phyloP scores from a whole-genome alignment of 2,113 vertebrate species.

The Stegostoma tigrinum region DNA sequence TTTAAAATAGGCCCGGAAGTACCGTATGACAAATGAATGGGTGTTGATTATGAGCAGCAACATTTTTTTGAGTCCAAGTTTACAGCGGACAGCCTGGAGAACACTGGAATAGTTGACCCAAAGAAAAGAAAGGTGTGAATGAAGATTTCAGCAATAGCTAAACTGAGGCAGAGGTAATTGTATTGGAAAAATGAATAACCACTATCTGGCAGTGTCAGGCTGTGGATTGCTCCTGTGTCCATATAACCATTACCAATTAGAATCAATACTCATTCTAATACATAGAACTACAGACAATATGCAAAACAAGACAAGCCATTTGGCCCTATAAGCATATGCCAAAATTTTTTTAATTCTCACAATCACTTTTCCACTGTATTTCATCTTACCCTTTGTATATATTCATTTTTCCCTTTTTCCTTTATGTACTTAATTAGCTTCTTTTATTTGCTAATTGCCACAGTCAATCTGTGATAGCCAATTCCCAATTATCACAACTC shows the following conservation, averaged over 20 bases:
- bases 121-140: neutral
- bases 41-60: neutral
- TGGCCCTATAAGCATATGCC: neutral
- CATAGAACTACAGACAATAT: neutral
- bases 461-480: no score
- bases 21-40: neutral
- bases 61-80: neutral
- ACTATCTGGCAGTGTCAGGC: neutral
- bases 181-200: neutral
- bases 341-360: no score
- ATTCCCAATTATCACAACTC: neutral
- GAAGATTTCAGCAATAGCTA: neutral
- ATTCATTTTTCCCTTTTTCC: neutral
- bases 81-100: neutral
- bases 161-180: neutral
- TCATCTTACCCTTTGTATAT: no score
- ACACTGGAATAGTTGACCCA: no score
- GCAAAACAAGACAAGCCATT: neutral
- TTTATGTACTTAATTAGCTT: neutral
- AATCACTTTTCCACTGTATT: no score
- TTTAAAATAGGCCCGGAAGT: neutral
- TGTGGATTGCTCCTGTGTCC: neutral
- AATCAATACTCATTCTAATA: neutral
- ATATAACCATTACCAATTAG: neutral
- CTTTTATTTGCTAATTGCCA: no score